These are phyloP conservation scores for Bucco capensis DNA, from an alignment of 2,113 vertebrate genomes.

Conservation along the genomic window DNA sequence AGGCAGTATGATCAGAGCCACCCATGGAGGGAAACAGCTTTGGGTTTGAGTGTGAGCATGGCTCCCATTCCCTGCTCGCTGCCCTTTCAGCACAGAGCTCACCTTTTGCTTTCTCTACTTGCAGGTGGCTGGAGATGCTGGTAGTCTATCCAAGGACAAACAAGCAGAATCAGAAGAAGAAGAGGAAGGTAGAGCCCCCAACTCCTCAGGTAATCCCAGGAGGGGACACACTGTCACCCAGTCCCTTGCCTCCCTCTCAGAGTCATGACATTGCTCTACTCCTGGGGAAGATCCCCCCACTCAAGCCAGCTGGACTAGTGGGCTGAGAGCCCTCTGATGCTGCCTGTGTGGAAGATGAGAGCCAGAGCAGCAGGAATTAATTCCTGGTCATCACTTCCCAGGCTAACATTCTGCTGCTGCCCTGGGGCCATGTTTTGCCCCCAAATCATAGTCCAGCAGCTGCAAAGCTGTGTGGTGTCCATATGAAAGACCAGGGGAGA, in stretches of 20 bases:
- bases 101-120: neutral
- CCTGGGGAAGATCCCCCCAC: neutral
- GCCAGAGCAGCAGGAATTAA: neutral
- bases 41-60: neutral
- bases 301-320: rapidly evolving
- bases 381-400: neutral
- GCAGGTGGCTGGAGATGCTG: constrained; percentile 93
- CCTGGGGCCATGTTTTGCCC: rapidly evolving
- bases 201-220: constrained; percentile 85
- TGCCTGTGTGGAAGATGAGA: neutral
- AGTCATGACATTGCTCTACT: neutral
- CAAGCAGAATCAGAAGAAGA: constrained; percentile 98
- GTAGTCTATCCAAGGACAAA: constrained; percentile 92
- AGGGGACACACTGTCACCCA: rapidly evolving
- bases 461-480: neutral
- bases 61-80: rapidly evolving
- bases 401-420: neutral
- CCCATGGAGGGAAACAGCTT: rapidly evolving
- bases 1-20: neutral
- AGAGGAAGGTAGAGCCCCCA: constrained; percentile 94
- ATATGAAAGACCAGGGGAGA: neutral
- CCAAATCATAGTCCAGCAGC: neutral
- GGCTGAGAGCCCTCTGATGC: neutral
- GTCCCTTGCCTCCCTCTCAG: neutral
- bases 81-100: neutral